phyloP scores from a whole-genome alignment of 2,113 vertebrate species.

The Alces alces region DNA sequence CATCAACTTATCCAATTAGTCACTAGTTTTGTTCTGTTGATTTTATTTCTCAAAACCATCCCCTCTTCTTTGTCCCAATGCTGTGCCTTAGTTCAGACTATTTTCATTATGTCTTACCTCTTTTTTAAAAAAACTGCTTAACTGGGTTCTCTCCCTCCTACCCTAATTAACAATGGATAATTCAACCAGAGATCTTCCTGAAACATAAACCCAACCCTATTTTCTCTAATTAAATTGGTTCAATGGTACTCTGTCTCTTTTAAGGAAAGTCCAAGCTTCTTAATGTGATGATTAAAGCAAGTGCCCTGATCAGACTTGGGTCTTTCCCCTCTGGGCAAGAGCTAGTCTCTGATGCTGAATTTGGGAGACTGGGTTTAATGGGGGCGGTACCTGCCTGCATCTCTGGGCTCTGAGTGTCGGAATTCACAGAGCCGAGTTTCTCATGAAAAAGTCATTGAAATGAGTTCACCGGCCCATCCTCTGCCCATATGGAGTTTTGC shows the following conservation, averaged over 20 bases:
- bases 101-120: neutral
- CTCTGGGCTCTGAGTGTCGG: neutral
- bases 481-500: neutral
- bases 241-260: neutral
- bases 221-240: neutral
- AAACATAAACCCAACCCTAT: neutral
- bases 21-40: neutral
- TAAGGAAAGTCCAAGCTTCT: neutral
- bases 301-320: no score
- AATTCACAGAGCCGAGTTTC: neutral
- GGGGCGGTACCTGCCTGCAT: fast-evolving
- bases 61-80: neutral
- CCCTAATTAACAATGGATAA: neutral
- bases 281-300: neutral
- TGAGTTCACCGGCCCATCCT: neutral
- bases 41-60: neutral
- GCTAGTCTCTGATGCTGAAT: neutral
- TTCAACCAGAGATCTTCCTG: neutral
- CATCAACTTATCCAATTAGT: neutral
- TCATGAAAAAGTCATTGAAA: fast-evolving
- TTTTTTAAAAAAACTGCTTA: neutral
- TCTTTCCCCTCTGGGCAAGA: neutral
- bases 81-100: neutral
- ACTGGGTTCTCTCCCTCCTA: neutral
- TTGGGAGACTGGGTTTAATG: fast-evolving